Conservation (phyloP, 1,140 invertebrate species). For the Frieseomelitta varia region DNA sequence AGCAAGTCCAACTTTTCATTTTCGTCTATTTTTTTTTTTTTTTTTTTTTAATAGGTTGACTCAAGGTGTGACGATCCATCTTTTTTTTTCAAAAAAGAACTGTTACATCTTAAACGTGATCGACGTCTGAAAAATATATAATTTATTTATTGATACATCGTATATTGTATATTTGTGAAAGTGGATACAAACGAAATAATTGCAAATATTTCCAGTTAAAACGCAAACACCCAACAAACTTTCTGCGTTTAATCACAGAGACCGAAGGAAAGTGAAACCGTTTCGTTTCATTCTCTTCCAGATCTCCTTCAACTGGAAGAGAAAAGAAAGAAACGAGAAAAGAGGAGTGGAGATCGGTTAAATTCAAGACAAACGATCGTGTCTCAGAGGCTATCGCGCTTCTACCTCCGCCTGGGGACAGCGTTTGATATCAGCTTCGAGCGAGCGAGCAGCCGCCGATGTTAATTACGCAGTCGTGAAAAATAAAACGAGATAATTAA, state of each 20-base stretch:
- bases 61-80: no score
- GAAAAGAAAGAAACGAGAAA: not conserved
- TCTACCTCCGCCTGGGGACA: not conserved
- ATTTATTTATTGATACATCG: no score
- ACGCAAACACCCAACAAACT: no score
- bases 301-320: not conserved
- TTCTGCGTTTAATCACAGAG: no score
- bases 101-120: no score
- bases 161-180: no score
- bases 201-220: no score
- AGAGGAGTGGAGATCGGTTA: not conserved
- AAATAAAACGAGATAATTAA: constrained; percentile 52
- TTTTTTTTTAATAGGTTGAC: no score
- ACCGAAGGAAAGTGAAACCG: no score
- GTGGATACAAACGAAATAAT: no score
- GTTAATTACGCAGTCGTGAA: constrained; percentile 31
- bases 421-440: not conserved
- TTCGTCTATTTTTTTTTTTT: not conserved
- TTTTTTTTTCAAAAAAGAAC: no score
- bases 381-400: not conserved
- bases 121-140: no score
- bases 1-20: not conserved
- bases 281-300: not conserved
- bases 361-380: not conserved
- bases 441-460: not conserved